These are phyloP conservation scores for Adela reaumurella DNA, from an alignment of 2,888 invertebrate species.

Conservation along the genomic window DNA sequence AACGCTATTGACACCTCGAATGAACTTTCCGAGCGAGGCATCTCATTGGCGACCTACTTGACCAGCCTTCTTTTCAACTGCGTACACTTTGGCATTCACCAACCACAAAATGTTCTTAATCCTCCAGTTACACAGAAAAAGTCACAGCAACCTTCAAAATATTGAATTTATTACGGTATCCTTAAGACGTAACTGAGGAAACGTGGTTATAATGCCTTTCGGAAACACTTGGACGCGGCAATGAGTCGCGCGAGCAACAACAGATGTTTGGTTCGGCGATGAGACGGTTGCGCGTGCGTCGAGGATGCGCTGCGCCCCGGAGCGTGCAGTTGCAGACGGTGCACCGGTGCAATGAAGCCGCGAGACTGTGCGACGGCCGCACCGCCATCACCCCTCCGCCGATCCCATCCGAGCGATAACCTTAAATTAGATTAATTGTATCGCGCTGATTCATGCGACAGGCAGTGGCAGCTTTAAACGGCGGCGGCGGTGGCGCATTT, in stretches of 20 bases:
- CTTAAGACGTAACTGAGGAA: too few species aligned
- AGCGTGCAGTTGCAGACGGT: not conserved
- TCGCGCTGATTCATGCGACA: slow-evolving; percentile 43
- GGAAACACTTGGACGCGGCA: too few species aligned
- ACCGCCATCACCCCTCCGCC: slow-evolving; percentile 13
- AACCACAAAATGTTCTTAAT: too few species aligned
- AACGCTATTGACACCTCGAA: slow-evolving; percentile 46
- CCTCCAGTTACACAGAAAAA: too few species aligned
- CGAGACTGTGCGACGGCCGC: slow-evolving; percentile 50
- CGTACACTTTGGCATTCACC: too few species aligned
- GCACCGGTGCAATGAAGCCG: slow-evolving; percentile 19
- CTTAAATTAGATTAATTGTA: slow-evolving; percentile 56
- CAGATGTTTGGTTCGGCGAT: too few species aligned
- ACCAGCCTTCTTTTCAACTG: too few species aligned
- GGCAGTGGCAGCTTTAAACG: slow-evolving; percentile 6
- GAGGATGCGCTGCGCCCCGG: not conserved
- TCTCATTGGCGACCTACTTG: slow-evolving; percentile 25
- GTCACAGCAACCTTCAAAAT: too few species aligned
- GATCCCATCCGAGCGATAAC: slow-evolving; percentile 44
- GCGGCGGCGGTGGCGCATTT: slow-evolving; percentile 16
- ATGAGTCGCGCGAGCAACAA: too few species aligned
- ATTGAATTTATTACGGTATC: too few species aligned
- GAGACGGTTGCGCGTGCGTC: not conserved
- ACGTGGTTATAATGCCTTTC: too few species aligned
- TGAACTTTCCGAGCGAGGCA: slow-evolving; percentile 50